Base-by-base conservation (phyloP, 2,797 vertebrate species). In the Nothura maculosa region DNA sequence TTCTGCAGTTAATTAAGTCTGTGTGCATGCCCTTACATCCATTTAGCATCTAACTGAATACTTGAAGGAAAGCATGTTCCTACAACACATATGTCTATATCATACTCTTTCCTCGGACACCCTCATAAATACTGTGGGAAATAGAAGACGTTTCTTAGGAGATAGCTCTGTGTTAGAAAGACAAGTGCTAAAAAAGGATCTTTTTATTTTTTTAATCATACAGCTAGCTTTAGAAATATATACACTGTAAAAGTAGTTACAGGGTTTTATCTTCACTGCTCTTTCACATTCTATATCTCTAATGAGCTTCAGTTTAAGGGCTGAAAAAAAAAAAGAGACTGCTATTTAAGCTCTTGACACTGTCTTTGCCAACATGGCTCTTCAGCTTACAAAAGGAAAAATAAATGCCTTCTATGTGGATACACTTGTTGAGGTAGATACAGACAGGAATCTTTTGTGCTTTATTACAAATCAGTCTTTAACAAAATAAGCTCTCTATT, bases 111-210 rank as follows among this genome's bases (percentile, higher is more conserved):
- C n/a, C 32, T 64, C 15, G 83, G 40, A 27, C 4, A 48, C 38
- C 27, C 18, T 83, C 27, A 36, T 48, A 77, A 55, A 77, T 40
- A 6, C 10, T 57, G 84, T 52, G 42, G 8, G 20, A 81, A 79
- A 75, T 13, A 54, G 25, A 66, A 87, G 48, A 19, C n/a, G 6
- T 0, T 48, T 8, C 21, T 75, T 68, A 64, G 52, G 27, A 85
- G 18, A 85, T 87, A 87, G 15, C 4, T 43, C 30, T 45, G 25
- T 55, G 3, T 63, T 52, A 72, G 45, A 15, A 85, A 67, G 8
- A 25, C 12, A 83, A 54, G 0, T 1, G 17, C 3, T 4, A 17
- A 42, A 34, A 91, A 40, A 3, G 8, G 45, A 28, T 3, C 2
- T 78, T 81, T 21, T 40, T 20, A 14, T 42, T 63, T 63, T 5